Evolutionary conservation across 1,140 invertebrate species (phyloP).

Genomic region (Meloidogyne floridensis): DNA sequence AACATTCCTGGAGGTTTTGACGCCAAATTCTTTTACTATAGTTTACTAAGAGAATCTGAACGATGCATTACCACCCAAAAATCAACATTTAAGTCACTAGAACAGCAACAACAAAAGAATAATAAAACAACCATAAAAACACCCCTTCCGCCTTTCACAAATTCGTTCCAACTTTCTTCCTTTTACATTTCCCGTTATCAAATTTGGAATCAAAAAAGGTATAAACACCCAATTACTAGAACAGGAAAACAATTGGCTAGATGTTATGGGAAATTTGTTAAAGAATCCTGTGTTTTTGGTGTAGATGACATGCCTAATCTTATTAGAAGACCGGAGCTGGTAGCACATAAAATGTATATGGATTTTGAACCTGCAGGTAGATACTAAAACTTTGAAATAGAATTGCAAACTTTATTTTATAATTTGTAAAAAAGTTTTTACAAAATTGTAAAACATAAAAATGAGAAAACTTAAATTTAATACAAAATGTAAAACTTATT

Average conservation of each 20-base stretch:
- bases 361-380: conserved; percentile 51
- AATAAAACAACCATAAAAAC: not conserved
- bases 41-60: conserved; percentile 12
- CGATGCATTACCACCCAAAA: not conserved
- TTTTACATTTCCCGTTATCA: conserved; percentile 49
- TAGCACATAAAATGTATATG: conserved; percentile 60
- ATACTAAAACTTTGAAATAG: no score
- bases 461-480: no score
- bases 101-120: not conserved
- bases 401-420: no score
- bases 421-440: no score
- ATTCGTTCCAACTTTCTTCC: conserved; percentile 23
- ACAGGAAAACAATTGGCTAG: not conserved
- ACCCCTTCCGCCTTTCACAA: not conserved
- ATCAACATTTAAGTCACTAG: not conserved
- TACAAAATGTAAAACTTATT: no score
- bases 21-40: conserved; percentile 40
- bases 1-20: conserved; percentile 49
- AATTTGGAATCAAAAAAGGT: conserved; percentile 33
- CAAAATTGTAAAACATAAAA: no score
- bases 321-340: conserved; percentile 49
- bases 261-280: conserved; percentile 44
- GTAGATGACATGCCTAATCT: conserved; percentile 51
- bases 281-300: conserved; percentile 59
- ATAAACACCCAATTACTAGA: conserved; percentile 12